Conservation (phyloP, 2,888 invertebrate species). For the Cantharis rufa region DNA sequence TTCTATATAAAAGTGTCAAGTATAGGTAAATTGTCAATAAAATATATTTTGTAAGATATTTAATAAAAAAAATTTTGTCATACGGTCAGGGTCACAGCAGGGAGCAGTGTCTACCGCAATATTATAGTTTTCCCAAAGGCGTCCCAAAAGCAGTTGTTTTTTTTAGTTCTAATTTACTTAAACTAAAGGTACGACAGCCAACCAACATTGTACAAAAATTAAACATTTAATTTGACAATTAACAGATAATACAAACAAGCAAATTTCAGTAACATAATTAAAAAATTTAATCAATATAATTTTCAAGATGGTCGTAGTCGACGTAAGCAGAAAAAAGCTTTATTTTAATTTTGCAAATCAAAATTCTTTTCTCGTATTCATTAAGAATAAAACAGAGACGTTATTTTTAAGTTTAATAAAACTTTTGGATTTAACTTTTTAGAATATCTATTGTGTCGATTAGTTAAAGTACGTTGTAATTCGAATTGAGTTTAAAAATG, state of each 20-base stretch:
- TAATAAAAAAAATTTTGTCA: neutral
- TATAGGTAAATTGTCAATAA: neutral
- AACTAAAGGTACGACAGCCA: neutral
- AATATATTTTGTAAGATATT: neutral
- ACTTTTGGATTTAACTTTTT: constrained; percentile 10
- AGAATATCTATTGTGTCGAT: constrained; percentile 17
- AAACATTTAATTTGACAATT: neutral
- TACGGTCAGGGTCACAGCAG: neutral
- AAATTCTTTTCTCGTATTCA: constrained; percentile 12
- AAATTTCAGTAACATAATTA: neutral
- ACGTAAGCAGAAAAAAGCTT: neutral
- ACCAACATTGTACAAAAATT: neutral
- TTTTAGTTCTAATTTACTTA: neutral
- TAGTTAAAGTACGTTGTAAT: constrained; percentile 11
- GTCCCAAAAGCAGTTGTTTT: neutral
- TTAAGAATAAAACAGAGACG: constrained; percentile 10
- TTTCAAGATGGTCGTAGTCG: neutral
- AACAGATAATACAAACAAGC: neutral
- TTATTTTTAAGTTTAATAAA: constrained; percentile 11
- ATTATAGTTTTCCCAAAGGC: neutral
- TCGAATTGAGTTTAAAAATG: neutral
- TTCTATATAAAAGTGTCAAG: neutral
- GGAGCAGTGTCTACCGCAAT: neutral
- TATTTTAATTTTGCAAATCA: constrained; percentile 8
- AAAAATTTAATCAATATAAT: neutral